Conservation (phyloP, 2,113 vertebrate species). For the Mobula hypostoma region DNA sequence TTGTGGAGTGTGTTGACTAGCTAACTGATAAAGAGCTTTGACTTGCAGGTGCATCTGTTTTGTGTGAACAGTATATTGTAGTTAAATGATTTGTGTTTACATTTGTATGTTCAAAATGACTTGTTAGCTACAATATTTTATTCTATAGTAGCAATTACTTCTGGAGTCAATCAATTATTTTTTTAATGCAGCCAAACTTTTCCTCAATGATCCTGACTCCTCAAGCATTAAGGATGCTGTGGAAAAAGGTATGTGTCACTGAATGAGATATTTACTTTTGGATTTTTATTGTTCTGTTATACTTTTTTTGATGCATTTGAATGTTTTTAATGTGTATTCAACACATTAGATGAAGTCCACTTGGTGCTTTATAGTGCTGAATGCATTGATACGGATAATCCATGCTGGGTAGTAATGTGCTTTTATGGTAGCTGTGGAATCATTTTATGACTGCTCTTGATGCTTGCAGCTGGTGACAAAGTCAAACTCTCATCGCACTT, state of each 20-base stretch:
- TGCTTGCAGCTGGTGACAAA: background rate
- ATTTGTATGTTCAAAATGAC: background rate
- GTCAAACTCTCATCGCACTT: background rate
- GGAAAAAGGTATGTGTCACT: slow-evolving; percentile 74
- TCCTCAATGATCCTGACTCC: slow-evolving; percentile 70
- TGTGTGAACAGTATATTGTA: background rate
- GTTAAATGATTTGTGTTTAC: background rate
- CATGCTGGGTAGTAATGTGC: background rate
- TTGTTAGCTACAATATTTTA: background rate
- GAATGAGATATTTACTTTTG: background rate
- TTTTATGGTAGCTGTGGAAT: background rate
- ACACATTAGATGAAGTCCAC: background rate
- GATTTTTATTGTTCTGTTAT: slow-evolving; percentile 54
- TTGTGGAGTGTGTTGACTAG: background rate
- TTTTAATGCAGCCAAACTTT: slow-evolving; percentile 76
- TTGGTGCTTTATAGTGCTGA: background rate
- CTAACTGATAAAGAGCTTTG: background rate
- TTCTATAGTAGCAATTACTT: background rate
- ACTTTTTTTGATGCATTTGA: slow-evolving; percentile 52
- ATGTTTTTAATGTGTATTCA: background rate
- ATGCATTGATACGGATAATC: background rate
- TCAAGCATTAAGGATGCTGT: slow-evolving; percentile 78
- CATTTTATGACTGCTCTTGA: background rate
- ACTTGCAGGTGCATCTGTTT: background rate
- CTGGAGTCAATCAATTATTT: slow-evolving; percentile 40